Evolutionary conservation across 2,113 vertebrate species (phyloP).

Genomic region (Cynopterus brachyotis): DNA sequence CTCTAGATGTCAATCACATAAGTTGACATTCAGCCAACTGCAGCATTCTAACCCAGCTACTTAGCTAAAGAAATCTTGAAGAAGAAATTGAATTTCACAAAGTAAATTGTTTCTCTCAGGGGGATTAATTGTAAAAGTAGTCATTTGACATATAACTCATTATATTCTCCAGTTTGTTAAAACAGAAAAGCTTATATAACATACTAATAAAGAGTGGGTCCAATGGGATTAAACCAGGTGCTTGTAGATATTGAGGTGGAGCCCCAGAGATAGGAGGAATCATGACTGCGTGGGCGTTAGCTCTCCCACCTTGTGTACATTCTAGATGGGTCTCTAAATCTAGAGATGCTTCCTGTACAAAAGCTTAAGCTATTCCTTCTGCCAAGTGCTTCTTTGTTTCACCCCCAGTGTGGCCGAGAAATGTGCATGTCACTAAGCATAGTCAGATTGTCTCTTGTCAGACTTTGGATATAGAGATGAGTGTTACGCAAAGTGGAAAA

Average conservation of each 20-base stretch:
- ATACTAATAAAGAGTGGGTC: neutral
- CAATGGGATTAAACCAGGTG: neutral
- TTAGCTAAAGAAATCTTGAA: neutral
- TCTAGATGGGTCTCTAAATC: neutral
- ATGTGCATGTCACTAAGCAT: neutral
- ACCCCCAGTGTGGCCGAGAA: neutral
- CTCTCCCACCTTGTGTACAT: accelerated
- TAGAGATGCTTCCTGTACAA: neutral
- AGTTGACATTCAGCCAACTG: neutral
- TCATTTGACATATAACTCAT: neutral
- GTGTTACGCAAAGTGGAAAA: no score
- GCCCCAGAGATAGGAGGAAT: neutral
- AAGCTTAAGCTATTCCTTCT: neutral
- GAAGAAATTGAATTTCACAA: neutral
- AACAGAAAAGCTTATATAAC: neutral
- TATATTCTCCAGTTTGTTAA: neutral
- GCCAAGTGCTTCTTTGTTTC: neutral
- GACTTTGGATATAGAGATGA: neutral
- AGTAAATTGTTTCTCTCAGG: neutral
- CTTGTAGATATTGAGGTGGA: neutral
- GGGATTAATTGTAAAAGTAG: neutral
- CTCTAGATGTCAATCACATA: neutral
- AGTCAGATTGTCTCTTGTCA: neutral
- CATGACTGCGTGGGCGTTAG: accelerated
- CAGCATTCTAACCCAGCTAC: neutral